Evolutionary conservation across 2,888 invertebrate species (phyloP).

Genomic region (Notodonta dromedarius): DNA sequence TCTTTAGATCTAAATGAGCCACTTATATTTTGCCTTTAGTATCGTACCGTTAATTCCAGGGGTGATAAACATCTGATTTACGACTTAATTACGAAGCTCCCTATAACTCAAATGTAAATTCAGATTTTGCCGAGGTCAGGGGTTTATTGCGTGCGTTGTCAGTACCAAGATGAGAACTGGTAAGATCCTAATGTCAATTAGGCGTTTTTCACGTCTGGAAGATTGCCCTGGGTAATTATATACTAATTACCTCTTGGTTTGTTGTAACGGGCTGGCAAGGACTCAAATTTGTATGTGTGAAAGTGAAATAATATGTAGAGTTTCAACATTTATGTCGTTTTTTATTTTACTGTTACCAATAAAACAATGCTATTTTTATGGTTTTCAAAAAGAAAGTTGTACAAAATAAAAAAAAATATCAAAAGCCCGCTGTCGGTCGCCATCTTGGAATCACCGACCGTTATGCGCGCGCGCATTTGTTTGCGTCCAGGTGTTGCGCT

Average conservation of each 20-base stretch:
- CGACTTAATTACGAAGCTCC: conserved; percentile 38
- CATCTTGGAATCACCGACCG: conserved; percentile 66
- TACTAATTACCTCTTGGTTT: not conserved
- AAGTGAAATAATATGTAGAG: too few species aligned
- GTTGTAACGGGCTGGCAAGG: too few species aligned
- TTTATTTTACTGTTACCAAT: too few species aligned
- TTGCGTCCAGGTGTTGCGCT: conserved; percentile 80
- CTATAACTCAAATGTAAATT: conserved; percentile 34
- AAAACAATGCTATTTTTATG: not conserved
- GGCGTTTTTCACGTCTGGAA: not conserved
- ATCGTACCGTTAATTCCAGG: conserved; percentile 29
- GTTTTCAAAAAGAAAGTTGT: conserved; percentile 20
- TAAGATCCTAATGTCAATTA: not conserved
- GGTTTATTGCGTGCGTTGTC: conserved; percentile 2
- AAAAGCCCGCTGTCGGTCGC: conserved; percentile 51
- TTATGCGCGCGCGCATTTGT: conserved; percentile 72
- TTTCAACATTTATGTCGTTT: too few species aligned
- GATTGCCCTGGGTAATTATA: not conserved
- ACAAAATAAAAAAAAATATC: conserved; percentile 35
- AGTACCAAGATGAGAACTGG: not conserved
- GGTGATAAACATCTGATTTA: conserved; percentile 39
- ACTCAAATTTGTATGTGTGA: too few species aligned
- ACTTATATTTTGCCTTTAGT: conserved; percentile 28
- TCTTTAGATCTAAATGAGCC: conserved; percentile 16
- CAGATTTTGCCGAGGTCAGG: conserved; percentile 17